These are phyloP conservation scores for Nemotelus pantherinus DNA, from an alignment of 2,888 invertebrate genomes.

Conservation along the genomic window DNA sequence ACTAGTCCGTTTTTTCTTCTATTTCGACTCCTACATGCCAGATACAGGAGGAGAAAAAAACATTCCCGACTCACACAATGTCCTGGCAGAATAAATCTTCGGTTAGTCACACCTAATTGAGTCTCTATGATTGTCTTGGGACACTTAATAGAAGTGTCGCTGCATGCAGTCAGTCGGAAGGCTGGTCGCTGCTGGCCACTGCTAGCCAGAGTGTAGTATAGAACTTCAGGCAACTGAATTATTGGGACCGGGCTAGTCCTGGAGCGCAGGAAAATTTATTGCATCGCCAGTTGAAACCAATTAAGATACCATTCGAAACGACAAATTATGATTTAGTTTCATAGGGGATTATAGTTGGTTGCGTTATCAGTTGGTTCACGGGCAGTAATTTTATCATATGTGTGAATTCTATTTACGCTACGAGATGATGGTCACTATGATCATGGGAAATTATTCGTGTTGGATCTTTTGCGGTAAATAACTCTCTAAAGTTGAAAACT, in stretches of 20 bases:
- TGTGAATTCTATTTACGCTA: not conserved
- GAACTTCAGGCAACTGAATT: slow-evolving; percentile 24
- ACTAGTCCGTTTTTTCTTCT: not conserved
- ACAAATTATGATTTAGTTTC: slow-evolving; percentile 46
- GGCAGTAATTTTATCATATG: not conserved
- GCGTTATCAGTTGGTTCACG: slow-evolving; percentile 4
- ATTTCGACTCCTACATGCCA: not conserved
- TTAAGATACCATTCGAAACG: slow-evolving; percentile 43
- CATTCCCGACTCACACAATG: slow-evolving; percentile 22
- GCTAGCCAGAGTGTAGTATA: not conserved
- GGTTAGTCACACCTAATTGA: slow-evolving; percentile 46
- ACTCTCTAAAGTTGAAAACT: too few species aligned
- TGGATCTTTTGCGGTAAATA: too few species aligned
- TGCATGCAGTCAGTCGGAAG: not conserved
- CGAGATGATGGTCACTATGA: too few species aligned
- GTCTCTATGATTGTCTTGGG: slow-evolving; percentile 43
- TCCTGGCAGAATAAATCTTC: slow-evolving; percentile 43
- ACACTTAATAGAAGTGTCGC: slow-evolving; percentile 35
- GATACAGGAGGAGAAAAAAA: slow-evolving; percentile 13
- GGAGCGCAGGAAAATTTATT: slow-evolving; percentile 35
- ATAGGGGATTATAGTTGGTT: slow-evolving; percentile 9
- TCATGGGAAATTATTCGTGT: too few species aligned
- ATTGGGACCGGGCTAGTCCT: slow-evolving; percentile 23
- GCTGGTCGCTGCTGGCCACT: not conserved
- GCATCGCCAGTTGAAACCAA: slow-evolving; percentile 44